phyloP scores from a whole-genome alignment of 2,113 vertebrate genomes.

The Lutjanus erythropterus region DNA sequence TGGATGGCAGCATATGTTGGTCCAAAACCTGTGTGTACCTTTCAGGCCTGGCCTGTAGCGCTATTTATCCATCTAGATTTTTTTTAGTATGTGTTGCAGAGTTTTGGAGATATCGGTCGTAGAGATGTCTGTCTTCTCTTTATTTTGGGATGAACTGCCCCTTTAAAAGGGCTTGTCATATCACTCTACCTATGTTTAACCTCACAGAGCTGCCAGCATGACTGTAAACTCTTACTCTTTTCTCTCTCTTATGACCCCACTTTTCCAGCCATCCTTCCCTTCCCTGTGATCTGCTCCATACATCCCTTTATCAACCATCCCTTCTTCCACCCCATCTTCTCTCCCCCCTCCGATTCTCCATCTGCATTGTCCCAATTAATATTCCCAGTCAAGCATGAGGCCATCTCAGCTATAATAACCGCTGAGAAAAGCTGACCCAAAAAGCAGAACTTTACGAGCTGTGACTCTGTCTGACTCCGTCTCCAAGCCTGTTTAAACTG shows the following conservation, averaged over 20 bases:
- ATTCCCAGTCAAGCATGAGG: constrained; percentile 36
- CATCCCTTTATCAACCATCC: not conserved
- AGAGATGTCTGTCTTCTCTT: no score
- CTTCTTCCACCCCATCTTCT: not conserved
- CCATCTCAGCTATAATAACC: constrained; percentile 54
- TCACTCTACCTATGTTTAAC: not conserved
- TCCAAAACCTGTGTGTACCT: no score
- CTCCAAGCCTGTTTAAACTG: constrained; percentile 36
- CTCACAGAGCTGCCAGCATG: not conserved
- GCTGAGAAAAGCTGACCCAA: constrained; percentile 29
- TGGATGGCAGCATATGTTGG: no score
- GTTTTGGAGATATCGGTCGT: no score
- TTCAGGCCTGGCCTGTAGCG: no score
- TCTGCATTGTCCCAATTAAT: constrained; percentile 49
- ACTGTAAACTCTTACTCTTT: not conserved
- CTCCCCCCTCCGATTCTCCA: not conserved
- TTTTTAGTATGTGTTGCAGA: no score
- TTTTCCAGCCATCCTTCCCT: not conserved
- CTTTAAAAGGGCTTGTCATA: no score
- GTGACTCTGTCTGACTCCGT: constrained; percentile 59
- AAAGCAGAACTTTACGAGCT: constrained; percentile 66
- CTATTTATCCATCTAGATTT: no score
- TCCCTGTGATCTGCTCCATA: not conserved
- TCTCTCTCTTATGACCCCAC: no score
- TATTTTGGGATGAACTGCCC: no score